Evolutionary conservation across 2,797 vertebrate genomes (phyloP).

Genomic region (Bryconaethiops microstoma): DNA sequence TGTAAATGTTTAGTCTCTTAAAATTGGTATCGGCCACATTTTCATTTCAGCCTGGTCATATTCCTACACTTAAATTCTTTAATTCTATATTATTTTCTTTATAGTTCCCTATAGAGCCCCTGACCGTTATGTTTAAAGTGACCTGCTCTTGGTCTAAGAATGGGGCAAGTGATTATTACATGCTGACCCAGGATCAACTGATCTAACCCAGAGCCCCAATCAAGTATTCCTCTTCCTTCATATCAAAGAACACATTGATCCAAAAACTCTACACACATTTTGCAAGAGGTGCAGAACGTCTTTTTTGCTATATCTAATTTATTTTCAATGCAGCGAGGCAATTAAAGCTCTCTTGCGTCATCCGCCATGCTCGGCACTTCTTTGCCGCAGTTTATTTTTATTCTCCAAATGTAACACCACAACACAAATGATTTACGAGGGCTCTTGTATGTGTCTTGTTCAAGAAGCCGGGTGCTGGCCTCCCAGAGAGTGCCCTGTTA

Average conservation of each 20-base stretch:
- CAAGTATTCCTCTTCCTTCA: not conserved
- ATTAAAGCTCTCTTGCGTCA: slow-evolving; percentile 16
- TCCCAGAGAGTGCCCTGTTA: slow-evolving; percentile 45
- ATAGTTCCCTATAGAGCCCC: no score
- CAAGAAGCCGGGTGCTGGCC: slow-evolving; percentile 48
- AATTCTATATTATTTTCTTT: no score
- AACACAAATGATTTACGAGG: slow-evolving; percentile 31
- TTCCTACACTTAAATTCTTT: no score
- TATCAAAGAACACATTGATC: not conserved
- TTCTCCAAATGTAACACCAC: slow-evolving; percentile 16
- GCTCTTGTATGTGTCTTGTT: slow-evolving; percentile 38
- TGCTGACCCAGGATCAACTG: not conserved
- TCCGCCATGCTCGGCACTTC: not conserved
- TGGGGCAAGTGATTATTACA: not conserved
- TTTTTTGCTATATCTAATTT: not conserved
- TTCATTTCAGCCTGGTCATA: no score
- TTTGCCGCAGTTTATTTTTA: slow-evolving; percentile 24
- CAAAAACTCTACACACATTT: not conserved
- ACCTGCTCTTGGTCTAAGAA: not conserved
- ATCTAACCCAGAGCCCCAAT: not conserved
- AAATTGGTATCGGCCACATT: no score
- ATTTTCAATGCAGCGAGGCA: slow-evolving; percentile 12
- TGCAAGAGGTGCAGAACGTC: not conserved
- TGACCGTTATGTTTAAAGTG: not conserved
- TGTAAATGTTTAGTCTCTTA: no score